Base-by-base conservation (phyloP, 2,797 vertebrate species). In the Gymnopithys bicolor region DNA sequence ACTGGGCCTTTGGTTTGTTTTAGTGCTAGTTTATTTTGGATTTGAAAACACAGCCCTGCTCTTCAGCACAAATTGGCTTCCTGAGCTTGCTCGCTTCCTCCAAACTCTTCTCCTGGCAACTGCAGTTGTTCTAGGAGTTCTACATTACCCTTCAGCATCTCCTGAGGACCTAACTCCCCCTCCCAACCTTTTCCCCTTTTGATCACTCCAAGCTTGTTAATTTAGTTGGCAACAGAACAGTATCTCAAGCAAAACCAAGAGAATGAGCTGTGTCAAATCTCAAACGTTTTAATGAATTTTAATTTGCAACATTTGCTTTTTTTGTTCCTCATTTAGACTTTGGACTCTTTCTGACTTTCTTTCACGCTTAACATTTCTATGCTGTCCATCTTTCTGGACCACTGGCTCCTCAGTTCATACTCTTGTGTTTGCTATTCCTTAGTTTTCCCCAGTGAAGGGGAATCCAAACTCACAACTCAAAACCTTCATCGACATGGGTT, bases 21-120 rank as follows among this genome's bases (percentile, higher is more conserved):
- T 92, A 73, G 79, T 55, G 43, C 1, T 27, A 53, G 37, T 87
- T 93, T 95, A n/a, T 92, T 73, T 89, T 92, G 89, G 92, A 89
- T 90, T 64, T 74, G 75, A 35, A 77, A 89, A 39, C 68, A 51
- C 58, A 80, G 14, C 33, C n/a, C 16, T 6, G 46, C 30, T 78
- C 74, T 73, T 90, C 66, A 62, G 49, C 60, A 14, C 63, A 70
- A 68, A 87, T 35, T 67, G 53, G 60, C 37, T 81, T 82, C 63
- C 77, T 58, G 51, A 93, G 85, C 28, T 84, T 11, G 7, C 41
- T 79, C 51, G 19, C 52, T 84, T 68, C n/a, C 64, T 67, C 62
- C 17, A 66, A 15, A 35, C 43, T 60, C 73, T 80, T 83, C 78
- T 88, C 48, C 37, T 80, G 81, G 81, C 59, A 80, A 2, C 23